Percentiles rank a stretch among this genome's conserved stretches.
Evolutionary conservation across 2,797 vertebrate species (phyloP).

Genomic region (Microhierax caerulescens): DNA sequence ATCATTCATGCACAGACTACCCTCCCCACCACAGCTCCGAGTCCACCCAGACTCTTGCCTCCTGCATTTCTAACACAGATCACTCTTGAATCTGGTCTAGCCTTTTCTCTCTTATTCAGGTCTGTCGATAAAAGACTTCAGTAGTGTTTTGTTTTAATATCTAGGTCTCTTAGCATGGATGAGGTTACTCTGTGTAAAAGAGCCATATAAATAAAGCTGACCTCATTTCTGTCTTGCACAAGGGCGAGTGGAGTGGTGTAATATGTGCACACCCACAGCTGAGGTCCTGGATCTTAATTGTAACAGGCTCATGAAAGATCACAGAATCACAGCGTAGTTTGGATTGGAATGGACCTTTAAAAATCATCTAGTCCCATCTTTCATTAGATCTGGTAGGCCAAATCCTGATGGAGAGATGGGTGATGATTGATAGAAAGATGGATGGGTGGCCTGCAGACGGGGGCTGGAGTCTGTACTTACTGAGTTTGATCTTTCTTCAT

Average conservation of each 20-base stretch:
- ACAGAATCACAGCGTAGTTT: neutral
- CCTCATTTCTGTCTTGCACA: neutral
- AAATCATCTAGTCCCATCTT: neutral
- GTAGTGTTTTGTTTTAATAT: neutral
- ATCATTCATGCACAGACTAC: neutral
- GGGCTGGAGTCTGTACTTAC: neutral
- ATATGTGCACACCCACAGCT: neutral
- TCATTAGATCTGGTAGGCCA: neutral
- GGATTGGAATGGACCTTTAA: neutral
- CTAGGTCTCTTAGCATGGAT: neutral
- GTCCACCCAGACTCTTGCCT: neutral
- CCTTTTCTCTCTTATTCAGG: neutral
- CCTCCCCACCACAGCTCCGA: neutral
- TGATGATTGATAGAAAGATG: neutral
- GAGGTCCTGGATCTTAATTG: neutral
- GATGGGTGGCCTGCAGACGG: neutral
- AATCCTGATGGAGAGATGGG: neutral
- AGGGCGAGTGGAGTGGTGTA: neutral
- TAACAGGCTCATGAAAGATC: neutral
- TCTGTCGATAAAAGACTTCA: neutral
- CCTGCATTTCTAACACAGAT: neutral
- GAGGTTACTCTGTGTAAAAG: neutral
- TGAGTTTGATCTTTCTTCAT: neutral
- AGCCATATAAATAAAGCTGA: neutral
- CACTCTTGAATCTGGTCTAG: neutral